These are phyloP conservation scores for Drosophila parthenogenetica DNA, from an alignment of 2,888 invertebrate genomes.

Conservation along the genomic window DNA sequence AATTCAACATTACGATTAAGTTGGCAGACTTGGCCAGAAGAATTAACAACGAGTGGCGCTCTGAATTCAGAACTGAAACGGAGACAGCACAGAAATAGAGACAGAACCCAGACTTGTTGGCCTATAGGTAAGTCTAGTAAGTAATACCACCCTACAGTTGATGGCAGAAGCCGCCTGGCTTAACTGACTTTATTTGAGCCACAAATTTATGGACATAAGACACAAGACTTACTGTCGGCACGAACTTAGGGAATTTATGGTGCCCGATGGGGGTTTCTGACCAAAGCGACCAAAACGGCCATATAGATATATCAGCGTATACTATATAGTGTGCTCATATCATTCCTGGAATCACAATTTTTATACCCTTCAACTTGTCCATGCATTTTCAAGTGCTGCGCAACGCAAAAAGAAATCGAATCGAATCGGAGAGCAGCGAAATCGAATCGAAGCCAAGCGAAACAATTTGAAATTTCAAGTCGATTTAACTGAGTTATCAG, in stretches of 20 bases:
- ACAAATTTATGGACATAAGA: slow-evolving; percentile 67
- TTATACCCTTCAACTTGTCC: slow-evolving; percentile 70
- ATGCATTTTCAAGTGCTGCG: slow-evolving; percentile 54
- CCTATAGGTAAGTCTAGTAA: slow-evolving; percentile 46
- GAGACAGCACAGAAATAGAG: slow-evolving; percentile 18
- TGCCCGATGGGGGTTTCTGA: slow-evolving; percentile 36
- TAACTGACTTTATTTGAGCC: slow-evolving; percentile 43
- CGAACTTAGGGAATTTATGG: slow-evolving; percentile 60
- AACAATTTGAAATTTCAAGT: slow-evolving; percentile 7
- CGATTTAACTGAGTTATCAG: slow-evolving; percentile 43
- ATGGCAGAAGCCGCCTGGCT: slow-evolving; percentile 69
- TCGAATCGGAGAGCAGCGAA: slow-evolving; percentile 11
- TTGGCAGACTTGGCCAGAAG: slow-evolving; percentile 11
- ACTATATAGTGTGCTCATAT: slow-evolving; percentile 25
- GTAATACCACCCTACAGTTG: slow-evolving; percentile 67
- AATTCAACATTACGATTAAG: slow-evolving; percentile 73
- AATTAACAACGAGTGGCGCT: slow-evolving; percentile 27
- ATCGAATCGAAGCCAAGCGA: background rate
- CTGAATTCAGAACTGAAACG: background rate
- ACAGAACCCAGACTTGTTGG: slow-evolving; percentile 10
- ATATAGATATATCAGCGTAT: slow-evolving; percentile 18
- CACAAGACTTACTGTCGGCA: slow-evolving; percentile 72
- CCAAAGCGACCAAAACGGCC: slow-evolving; percentile 17
- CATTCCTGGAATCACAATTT: slow-evolving; percentile 54
- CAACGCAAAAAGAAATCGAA: slow-evolving; percentile 40